A percentile compares a stretch with the other conserved stretches of the same genome.
phyloP scores from a whole-genome alignment of 1,140 invertebrate genomes.

The Lucilia cuprina region DNA sequence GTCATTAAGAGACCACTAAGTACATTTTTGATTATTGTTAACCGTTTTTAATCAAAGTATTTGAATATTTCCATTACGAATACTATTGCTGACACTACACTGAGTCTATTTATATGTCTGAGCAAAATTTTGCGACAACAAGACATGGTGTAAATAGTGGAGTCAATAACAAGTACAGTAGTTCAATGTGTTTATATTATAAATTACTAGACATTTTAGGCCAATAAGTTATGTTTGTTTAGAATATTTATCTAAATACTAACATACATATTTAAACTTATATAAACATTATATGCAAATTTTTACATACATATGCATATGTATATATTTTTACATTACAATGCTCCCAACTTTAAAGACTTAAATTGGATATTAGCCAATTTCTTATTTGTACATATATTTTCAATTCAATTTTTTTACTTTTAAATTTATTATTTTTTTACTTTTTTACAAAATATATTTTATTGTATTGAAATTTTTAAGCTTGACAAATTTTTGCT shows the following conservation, averaged over 20 bases:
- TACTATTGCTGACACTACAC: not conserved
- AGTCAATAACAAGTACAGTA: not conserved
- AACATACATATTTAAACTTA: too few species aligned
- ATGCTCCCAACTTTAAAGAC: not conserved
- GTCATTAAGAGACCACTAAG: too few species aligned
- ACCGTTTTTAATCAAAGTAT: not conserved
- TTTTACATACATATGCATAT: too few species aligned
- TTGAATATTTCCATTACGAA: too few species aligned
- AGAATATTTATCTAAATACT: not conserved
- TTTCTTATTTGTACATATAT: not conserved
- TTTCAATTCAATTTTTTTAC: not conserved
- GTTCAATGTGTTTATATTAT: slow-evolving; percentile 12
- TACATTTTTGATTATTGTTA: not conserved
- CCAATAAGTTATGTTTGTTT: slow-evolving; percentile 1
- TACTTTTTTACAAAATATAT: not conserved
- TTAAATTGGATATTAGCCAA: slow-evolving; percentile 20
- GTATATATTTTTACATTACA: not conserved
- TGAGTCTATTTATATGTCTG: not conserved
- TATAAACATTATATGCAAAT: too few species aligned
- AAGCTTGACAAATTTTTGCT: slow-evolving; percentile 26
- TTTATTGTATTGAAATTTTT: not conserved
- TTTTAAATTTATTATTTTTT: not conserved
- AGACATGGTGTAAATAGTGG: not conserved
- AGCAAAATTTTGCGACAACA: not conserved
- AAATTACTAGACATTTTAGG: slow-evolving; percentile 12